Evolutionary conservation across 2,888 invertebrate genomes (phyloP), one percentile per base, ranked within the genome.

Genomic region (Morpho deidamia): DNA sequence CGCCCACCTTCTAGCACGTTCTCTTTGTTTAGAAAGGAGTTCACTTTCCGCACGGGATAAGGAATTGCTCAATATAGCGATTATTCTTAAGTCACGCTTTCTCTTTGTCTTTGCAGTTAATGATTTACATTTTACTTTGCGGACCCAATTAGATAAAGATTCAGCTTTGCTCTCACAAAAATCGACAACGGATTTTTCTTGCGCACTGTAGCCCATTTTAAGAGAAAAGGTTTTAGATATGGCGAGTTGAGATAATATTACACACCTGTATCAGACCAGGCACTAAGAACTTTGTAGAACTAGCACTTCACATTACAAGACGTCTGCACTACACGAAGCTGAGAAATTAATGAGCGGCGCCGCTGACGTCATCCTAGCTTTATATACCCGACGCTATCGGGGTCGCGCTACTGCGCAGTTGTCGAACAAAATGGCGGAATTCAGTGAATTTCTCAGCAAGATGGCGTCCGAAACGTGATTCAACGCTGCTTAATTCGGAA

Each of bases 11-110:
- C 89, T 80, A 66, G 91, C 91, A 63, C 93, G 88, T 75, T 91
- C 90, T 70, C 91, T 82, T 81, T 93, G 93, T 78, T 92, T 93
- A 66, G 75, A 76, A 63, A 92, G 77, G 55, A 94, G 84, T 69
- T 93, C 92, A 62, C 76, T 80, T 71, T 93, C 92, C 3, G 93
- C 93, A 61, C 90, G 91, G 59, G 72, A 72, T 51, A 93, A 76
- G 41, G 93, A 91, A 70, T 87, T 84, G 63, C 91, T 89, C 71
- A 94, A 86, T 68, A 94, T 91, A 65, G 93, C 93, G 77, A 93
- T 92, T 65, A 93, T 83, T 65, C 93, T 90, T 61, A 93, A 79
- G 76, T 93, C 91, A 68, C 91, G 91, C 65, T 90, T 91, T 70
- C 87, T 90, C 80, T 86, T 91, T 69, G 88, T 86, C 76, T 91